Evolutionary conservation across 2,113 vertebrate species (phyloP).

Genomic region (Eublepharis macularius): DNA sequence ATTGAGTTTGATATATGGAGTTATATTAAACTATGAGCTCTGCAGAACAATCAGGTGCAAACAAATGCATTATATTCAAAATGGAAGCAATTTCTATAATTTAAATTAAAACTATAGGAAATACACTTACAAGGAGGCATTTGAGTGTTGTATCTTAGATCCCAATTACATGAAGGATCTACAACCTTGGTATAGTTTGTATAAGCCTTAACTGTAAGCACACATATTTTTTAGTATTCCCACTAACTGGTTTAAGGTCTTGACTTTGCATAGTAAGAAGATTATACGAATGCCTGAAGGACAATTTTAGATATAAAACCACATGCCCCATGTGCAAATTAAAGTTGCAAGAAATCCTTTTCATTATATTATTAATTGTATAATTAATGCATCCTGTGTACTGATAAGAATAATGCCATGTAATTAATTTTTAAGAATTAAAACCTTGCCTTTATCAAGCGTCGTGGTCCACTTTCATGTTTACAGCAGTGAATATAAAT

Average conservation of each 20-base stretch:
- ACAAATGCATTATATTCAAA: constrained; percentile 4
- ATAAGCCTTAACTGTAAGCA: constrained; percentile 38
- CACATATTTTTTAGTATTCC: constrained; percentile 62
- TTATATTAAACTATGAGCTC: not conserved
- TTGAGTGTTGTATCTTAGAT: constrained; percentile 67
- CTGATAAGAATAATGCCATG: constrained; percentile 84
- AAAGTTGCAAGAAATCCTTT: constrained; percentile 63
- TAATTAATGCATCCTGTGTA: constrained; percentile 84
- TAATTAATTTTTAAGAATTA: constrained; percentile 87
- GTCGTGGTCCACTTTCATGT: constrained; percentile 80
- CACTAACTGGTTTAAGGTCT: constrained; percentile 73
- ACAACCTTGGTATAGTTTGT: constrained; percentile 51
- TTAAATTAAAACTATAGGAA: not conserved
- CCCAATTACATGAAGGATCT: constrained; percentile 66
- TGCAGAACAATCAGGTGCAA: not conserved
- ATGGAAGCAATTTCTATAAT: not conserved
- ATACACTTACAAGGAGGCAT: constrained; percentile 50
- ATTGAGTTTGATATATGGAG: not conserved
- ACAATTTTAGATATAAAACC: constrained; percentile 73
- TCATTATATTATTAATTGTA: constrained; percentile 82
- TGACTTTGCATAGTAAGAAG: constrained; percentile 77
- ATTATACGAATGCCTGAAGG: constrained; percentile 79
- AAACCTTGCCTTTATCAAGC: constrained; percentile 78
- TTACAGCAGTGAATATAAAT: constrained; percentile 80
- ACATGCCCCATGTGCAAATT: constrained; percentile 69